A percentile compares a stretch with the other conserved stretches of the same genome.
These are phyloP conservation scores for Zootoca vivipara DNA, from an alignment of 2,113 vertebrate genomes.

Conservation along the genomic window DNA sequence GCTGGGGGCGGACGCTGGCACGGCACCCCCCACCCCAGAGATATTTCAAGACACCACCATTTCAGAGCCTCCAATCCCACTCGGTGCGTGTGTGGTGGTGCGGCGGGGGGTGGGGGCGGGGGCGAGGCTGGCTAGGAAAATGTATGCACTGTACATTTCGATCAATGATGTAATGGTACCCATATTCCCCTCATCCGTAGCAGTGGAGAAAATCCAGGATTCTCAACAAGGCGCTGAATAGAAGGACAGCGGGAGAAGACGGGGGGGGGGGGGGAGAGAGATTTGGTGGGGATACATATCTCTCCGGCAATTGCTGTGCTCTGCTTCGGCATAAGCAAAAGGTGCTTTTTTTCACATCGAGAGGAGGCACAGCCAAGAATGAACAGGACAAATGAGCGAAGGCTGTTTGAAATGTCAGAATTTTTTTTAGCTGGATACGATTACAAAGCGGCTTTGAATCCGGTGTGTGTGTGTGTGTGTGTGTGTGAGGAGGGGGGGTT, in stretches of 20 bases:
- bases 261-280: not conserved
- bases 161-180: not conserved
- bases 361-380: not conserved
- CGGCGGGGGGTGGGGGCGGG: no score
- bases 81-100: not conserved
- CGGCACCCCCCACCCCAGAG: not conserved
- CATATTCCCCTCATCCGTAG: no score
- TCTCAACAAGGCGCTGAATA: not conserved
- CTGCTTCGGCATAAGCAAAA: not conserved
- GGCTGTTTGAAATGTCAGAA: not conserved
- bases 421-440: not conserved
- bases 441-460: not conserved
- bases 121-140: not conserved
- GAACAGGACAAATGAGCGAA: not conserved
- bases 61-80: slow-evolving; percentile 43
- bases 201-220: not conserved
- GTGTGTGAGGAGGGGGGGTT: not conserved
- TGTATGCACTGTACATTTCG: no score
- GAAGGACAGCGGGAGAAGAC: not conserved
- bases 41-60: slow-evolving; percentile 24
- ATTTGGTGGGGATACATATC: not conserved
- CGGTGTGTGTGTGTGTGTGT: not conserved
- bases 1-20: not conserved
- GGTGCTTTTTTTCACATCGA: not conserved
- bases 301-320: no score